Evolutionary conservation across 2,888 invertebrate species (phyloP).

Genomic region (Acronicta alni): DNA sequence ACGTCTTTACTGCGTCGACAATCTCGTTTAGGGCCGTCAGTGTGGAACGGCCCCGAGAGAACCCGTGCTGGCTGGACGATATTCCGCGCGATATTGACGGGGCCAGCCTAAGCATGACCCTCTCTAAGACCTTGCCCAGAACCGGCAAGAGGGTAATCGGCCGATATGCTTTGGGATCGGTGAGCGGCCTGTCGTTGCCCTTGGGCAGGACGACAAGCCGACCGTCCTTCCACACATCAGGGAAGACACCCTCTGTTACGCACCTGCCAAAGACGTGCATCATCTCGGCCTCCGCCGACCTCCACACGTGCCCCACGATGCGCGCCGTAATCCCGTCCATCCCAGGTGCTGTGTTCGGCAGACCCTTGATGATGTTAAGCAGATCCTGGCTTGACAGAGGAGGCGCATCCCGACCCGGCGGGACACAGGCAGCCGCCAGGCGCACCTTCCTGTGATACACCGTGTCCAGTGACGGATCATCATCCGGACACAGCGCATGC

Average conservation of each 20-base stretch:
- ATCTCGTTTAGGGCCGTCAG: conserved; percentile 45
- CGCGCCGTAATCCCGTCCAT: conserved; percentile 51
- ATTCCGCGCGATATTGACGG: conserved; percentile 18
- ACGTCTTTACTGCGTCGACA: not conserved
- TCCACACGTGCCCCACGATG: conserved; percentile 48
- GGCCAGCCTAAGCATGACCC: conserved; percentile 44
- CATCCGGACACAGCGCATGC: conserved; percentile 47
- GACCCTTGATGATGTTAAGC: conserved; percentile 30
- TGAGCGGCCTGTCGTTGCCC: conserved; percentile 44
- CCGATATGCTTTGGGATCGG: conserved; percentile 57
- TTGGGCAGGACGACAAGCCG: conserved; percentile 51
- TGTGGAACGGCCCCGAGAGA: conserved; percentile 55
- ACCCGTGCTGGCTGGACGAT: conserved; percentile 59
- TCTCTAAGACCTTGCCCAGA: conserved; percentile 60
- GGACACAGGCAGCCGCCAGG: conserved; percentile 33
- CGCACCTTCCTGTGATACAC: conserved; percentile 50
- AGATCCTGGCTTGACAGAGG: conserved; percentile 19
- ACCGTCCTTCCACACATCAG: conserved; percentile 54
- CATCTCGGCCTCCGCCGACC: conserved; percentile 36
- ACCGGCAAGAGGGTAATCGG: conserved; percentile 59
- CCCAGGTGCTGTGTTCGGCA: conserved; percentile 61
- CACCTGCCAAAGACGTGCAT: conserved; percentile 32
- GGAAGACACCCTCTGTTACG: conserved; percentile 50
- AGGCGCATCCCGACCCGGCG: conserved; percentile 36
- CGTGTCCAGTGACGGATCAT: conserved; percentile 27